Conservation (phyloP, 2,113 vertebrate species). For the Podarcis muralis region DNA sequence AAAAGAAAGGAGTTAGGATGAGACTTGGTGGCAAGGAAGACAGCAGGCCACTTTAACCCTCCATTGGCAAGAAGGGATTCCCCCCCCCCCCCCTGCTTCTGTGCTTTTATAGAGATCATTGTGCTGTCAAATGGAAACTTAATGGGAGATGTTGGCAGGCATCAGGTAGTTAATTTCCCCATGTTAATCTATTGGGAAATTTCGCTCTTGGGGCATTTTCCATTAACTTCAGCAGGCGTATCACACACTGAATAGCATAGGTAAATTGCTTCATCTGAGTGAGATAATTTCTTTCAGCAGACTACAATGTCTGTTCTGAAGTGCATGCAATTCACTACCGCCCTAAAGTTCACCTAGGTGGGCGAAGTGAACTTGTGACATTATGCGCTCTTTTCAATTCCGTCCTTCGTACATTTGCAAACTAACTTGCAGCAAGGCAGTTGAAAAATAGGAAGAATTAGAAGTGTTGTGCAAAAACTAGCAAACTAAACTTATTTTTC, state of each 20-base stretch:
- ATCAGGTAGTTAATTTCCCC: neutral
- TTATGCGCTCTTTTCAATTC: conserved; percentile 31
- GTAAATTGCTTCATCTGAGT: conserved; percentile 36
- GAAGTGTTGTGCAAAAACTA: neutral
- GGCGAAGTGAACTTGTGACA: conserved; percentile 27
- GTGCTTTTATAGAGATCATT: neutral
- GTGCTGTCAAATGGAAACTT: neutral
- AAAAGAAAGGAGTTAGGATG: neutral
- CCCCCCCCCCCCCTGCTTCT: no score
- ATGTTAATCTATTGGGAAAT: neutral
- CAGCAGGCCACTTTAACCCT: neutral
- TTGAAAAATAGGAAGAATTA: neutral
- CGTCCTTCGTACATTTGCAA: conserved; percentile 24
- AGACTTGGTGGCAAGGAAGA: neutral
- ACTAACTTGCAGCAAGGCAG: neutral
- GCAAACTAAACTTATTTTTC: neutral
- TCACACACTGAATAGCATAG: neutral
- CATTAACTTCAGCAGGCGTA: neutral
- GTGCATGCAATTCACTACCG: conserved; percentile 9
- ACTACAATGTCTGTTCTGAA: neutral
- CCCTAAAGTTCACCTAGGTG: neutral
- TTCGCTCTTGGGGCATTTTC: neutral
- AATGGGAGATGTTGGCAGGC: neutral
- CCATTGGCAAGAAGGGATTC: accelerated
- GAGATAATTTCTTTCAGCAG: conserved; percentile 27